Base-by-base conservation (phyloP, 2,888 invertebrate species). In the Melipona beecheii region DNA sequence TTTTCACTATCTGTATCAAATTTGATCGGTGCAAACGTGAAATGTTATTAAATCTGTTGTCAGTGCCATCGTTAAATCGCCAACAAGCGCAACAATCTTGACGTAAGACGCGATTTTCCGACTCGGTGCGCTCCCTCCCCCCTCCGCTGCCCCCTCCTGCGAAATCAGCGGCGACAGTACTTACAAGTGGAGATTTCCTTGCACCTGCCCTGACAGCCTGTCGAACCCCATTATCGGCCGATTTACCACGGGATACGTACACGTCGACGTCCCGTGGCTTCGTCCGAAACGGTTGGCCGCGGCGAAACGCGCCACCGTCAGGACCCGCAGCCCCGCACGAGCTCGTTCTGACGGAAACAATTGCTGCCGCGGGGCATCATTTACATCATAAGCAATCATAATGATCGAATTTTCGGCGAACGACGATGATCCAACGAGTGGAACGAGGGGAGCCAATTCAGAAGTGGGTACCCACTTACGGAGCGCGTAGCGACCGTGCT, bases 371-470 rank as follows among this genome's bases (percentile, higher is more conserved):
- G 92, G 95, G 95, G 95, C 95, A 95, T 95, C 95, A 95, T 95
- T 95, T 95, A 95, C 95, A 95, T 95, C 95, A 95, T 95, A 95
- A 95, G 95, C 93, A 94, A 94, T 94, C 94, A 94, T 94, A 94
- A 94, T 93, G 94, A 94, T 94, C 93, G 93, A 94, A 94, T 94
- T 94, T 94, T 94, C 93, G 93, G 90, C 92, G 94, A 93, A 93
- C 93, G 93, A 92, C 92, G 93, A 94, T 93, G 94, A 94, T 94
- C 94, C 93, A 92, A 93, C 93, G 93, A 94, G 94, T 94, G 94
- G 93, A 94, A 93, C 93, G 93, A 93, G 91, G 92, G 90, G 93
- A 92, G 92, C 93, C 93, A 93, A 93, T 93, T 93, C 93, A 93
- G 91, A 93, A 94, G 93, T 93, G 93, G 93, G 93, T 93, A 93